Evolutionary conservation across 1,140 invertebrate genomes (phyloP).

Genomic region (Asbolus verrucosus): DNA sequence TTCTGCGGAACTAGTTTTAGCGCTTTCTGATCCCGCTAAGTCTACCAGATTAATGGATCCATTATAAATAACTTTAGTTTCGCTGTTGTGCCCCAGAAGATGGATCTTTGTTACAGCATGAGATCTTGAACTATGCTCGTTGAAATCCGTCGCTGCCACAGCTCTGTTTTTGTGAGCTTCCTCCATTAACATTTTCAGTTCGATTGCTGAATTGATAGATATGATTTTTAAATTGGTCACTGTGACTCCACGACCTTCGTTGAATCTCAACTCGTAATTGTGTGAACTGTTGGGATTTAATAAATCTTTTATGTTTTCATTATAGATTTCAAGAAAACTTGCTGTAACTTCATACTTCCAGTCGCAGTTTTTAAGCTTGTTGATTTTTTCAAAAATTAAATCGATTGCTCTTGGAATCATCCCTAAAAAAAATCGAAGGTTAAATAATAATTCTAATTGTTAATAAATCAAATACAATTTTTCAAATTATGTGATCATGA

Average conservation of each 20-base stretch:
- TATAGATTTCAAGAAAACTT: conserved; percentile 90
- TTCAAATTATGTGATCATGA: too few relatives aligned
- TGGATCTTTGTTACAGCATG: conserved; percentile 81
- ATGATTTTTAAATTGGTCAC: conserved; percentile 80
- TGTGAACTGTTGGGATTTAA: conserved; percentile 59
- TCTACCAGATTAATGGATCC: conserved; percentile 90
- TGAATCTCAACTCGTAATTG: conserved; percentile 56
- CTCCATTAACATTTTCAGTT: conserved; percentile 74
- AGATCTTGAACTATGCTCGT: conserved; percentile 86
- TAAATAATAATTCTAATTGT: too few relatives aligned
- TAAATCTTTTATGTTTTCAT: conserved; percentile 67
- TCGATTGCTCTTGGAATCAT: conserved; percentile 87
- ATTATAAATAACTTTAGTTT: conserved; percentile 4
- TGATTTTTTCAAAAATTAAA: conserved; percentile 81
- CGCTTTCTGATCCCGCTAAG: conserved; percentile 92
- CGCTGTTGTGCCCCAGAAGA: conserved; percentile 8
- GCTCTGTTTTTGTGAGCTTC: conserved; percentile 79
- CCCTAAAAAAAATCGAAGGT: too few relatives aligned
- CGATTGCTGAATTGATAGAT: conserved; percentile 74
- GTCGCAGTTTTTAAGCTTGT: conserved; percentile 77
- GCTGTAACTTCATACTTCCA: conserved; percentile 85
- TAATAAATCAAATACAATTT: too few relatives aligned
- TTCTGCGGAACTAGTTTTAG: conserved; percentile 81
- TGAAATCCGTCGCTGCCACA: conserved; percentile 79
- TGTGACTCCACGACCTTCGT: conserved; percentile 61